phyloP scores from a whole-genome alignment of 2,888 invertebrate genomes.

The Anoncus sp. region DNA sequence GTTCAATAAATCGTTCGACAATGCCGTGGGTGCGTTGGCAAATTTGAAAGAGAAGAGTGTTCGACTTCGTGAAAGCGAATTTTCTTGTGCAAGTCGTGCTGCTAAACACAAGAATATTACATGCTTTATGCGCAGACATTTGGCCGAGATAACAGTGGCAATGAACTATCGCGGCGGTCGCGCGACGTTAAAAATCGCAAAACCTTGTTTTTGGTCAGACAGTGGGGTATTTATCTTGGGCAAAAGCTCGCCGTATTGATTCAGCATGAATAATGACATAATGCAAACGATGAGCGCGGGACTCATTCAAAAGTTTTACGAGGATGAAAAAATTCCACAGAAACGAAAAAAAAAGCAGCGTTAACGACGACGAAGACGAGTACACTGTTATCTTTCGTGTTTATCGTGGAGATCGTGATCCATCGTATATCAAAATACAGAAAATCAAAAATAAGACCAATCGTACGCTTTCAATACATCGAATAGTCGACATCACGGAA shows the following conservation, averaged over 20 bases:
- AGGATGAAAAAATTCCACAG: too few species aligned
- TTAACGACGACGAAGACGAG: slow-evolving; percentile 7
- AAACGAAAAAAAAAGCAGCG: too few species aligned
- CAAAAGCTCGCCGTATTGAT: slow-evolving; percentile 46
- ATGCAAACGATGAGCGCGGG: background rate
- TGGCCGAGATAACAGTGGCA: too few species aligned
- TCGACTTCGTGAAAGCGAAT: background rate
- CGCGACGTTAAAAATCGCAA: too few species aligned
- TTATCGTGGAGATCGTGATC: background rate
- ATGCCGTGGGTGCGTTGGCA: slow-evolving; percentile 15
- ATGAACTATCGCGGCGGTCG: too few species aligned
- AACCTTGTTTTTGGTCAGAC: too few species aligned
- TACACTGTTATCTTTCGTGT: background rate
- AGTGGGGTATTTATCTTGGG: too few species aligned
- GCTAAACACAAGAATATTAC: slow-evolving; percentile 44
- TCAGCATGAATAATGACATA: background rate
- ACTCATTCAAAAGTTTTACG: too few species aligned
- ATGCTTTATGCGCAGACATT: slow-evolving; percentile 46
- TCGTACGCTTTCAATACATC: too few species aligned
- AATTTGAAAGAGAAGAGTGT: slow-evolving; percentile 40
- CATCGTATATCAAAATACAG: background rate
- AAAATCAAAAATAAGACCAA: too few species aligned
- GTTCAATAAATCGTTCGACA: slow-evolving; percentile 44
- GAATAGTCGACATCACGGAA: too few species aligned
- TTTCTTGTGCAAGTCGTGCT: slow-evolving; percentile 12